Base-by-base conservation (phyloP, 2,797 vertebrate species). In the Limosa lapponica region DNA sequence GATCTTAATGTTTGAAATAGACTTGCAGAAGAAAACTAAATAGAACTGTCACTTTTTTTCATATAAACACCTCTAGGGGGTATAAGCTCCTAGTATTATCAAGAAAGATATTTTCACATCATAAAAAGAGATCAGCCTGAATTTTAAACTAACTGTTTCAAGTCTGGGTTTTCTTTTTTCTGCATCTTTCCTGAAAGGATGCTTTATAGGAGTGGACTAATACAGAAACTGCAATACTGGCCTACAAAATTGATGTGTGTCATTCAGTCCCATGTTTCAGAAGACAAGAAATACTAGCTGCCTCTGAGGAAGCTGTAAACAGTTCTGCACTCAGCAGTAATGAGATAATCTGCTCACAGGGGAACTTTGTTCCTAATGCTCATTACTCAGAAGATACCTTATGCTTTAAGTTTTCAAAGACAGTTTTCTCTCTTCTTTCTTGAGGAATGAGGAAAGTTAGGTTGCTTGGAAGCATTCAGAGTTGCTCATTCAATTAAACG, bases 121-220 rank as follows among this genome's bases (percentile, higher is more conserved):
- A 95, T 98, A 97, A 98, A 97, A 97, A 95, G 80, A 87, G 62
- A 73, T 95, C 87, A 70, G 37, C 24, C 65, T 96, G 78, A 95
- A 94, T 94, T 95, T 96, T 77, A 94, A 92, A 69, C 23, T 72
- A 91, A 70, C 32, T 32, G 5, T 78, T 88, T 90, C 1, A 5
- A 88, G 20, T 46, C 79, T 90, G 49, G 3, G 6, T 39, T 71
- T 84, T 80, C 23, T 90, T 85, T 89, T 36, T 87, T 54, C n/a
- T 70, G 7, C 19, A 65, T 87, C 57, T 90, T 73, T 94, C 70
- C 18, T 10, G 69, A 86, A 75, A 92, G 79, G 12, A 80, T 84
- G 11, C 15, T 94, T 96, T 95, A 41, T 62, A 90, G 39, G 23
- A 88, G 80, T 27, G 7, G 27, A 46, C 69, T 46, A 61, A 74